Conservation (phyloP, 2,113 vertebrate genomes). For the Neodon shergylaensis region DNA sequence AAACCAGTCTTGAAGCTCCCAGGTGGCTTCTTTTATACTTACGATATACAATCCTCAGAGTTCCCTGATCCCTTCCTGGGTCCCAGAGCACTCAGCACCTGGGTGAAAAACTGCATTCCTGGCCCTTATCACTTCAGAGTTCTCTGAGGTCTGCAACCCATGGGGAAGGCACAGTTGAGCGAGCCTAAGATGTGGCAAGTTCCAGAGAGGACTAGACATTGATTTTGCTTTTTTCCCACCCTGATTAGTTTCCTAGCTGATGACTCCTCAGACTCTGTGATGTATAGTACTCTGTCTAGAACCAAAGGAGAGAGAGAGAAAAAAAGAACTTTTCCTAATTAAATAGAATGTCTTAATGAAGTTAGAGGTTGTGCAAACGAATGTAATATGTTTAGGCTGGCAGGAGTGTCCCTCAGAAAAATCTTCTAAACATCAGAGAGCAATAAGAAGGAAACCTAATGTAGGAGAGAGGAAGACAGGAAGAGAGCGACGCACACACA, state of each 20-base stretch:
- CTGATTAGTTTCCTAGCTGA: constrained; percentile 85
- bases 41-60: neutral
- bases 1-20: neutral
- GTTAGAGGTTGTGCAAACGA: constrained; percentile 86
- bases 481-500: neutral
- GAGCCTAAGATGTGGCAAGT: constrained; percentile 47
- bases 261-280: constrained; percentile 82
- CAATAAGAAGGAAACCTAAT: neutral
- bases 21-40: neutral
- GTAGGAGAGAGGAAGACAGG: neutral
- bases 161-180: constrained; percentile 15
- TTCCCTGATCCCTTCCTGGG: neutral
- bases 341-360: constrained; percentile 84
- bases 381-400: constrained; percentile 84
- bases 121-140: neutral
- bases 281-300: constrained; percentile 78
- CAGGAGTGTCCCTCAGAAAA: constrained; percentile 70
- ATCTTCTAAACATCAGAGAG: neutral
- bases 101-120: neutral
- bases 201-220: constrained; percentile 64
- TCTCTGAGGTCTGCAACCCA: constrained; percentile 6
- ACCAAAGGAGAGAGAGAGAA: constrained; percentile 81
- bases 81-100: neutral
- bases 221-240: constrained; percentile 66
- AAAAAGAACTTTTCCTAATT: constrained; percentile 85